Conservation (phyloP, 2,888 invertebrate species). For the Malthinus flaveolus region DNA sequence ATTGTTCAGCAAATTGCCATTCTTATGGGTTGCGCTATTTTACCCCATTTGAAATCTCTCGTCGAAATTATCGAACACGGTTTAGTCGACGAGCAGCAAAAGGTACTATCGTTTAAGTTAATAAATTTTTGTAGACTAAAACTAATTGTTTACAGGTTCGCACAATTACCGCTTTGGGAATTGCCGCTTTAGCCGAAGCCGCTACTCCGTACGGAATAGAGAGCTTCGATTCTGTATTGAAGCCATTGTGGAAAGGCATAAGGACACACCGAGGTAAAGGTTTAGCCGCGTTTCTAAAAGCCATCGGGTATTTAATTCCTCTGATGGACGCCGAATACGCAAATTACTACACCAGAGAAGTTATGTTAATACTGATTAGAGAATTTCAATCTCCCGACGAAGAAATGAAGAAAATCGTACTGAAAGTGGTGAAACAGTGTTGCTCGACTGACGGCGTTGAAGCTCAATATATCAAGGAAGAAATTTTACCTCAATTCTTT, state of each 20-base stretch:
- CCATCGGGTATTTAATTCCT: constrained; percentile 98
- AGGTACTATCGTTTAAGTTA: constrained; percentile 51
- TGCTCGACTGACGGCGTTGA: constrained; percentile 99
- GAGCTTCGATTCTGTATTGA: constrained; percentile 98
- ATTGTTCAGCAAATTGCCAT: constrained; percentile 99
- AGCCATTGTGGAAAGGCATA: constrained; percentile 99
- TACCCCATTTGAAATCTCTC: constrained; percentile 95
- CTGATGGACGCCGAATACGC: constrained; percentile 99
- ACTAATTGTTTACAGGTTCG: constrained; percentile 62
- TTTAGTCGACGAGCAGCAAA: constrained; percentile 97
- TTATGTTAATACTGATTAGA: constrained; percentile 97
- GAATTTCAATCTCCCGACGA: constrained; percentile 99
- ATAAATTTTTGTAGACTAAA: neutral
- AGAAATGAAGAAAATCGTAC: constrained; percentile 99
- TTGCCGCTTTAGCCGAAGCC: constrained; percentile 98
- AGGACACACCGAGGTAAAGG: constrained; percentile 89
- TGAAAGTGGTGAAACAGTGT: constrained; percentile 99
- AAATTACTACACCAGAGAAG: constrained; percentile 99
- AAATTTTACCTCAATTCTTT: constrained; percentile 97
- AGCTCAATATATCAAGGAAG: constrained; percentile 98
- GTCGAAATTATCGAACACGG: constrained; percentile 99
- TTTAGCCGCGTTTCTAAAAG: constrained; percentile 98
- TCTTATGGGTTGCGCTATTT: constrained; percentile 98
- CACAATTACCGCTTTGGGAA: constrained; percentile 97
- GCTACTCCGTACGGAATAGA: constrained; percentile 99